Evolutionary conservation across 2,888 invertebrate genomes (phyloP).

Genomic region (Petrolisthes cinctipes): DNA sequence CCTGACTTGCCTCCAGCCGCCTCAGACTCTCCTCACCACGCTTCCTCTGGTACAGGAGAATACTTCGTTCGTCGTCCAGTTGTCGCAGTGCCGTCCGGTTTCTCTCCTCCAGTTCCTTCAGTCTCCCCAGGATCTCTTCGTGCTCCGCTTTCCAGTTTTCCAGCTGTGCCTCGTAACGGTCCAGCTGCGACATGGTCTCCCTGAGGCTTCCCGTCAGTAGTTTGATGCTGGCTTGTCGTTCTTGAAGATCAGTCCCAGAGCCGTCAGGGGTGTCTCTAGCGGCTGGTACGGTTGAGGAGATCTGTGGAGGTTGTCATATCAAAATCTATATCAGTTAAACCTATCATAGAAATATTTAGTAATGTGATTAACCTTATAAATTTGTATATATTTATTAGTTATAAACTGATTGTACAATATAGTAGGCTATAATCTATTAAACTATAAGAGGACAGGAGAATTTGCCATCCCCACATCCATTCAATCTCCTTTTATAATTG

Average conservation of each 20-base stretch:
- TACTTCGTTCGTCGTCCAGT: conserved; percentile 25
- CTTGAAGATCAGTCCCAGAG: conserved; percentile 2
- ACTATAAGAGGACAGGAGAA: too few relatives aligned
- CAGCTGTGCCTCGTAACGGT: conserved; percentile 24
- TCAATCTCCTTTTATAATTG: too few relatives aligned
- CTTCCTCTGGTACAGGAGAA: conserved; percentile 17
- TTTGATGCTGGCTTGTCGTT: not conserved
- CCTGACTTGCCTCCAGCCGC: conserved; percentile 34
- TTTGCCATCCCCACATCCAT: too few relatives aligned
- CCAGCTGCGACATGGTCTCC: conserved; percentile 23
- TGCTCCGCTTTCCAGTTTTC: conserved; percentile 28
- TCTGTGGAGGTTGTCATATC: not conserved
- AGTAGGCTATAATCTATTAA: too few relatives aligned
- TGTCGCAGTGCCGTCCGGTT: conserved; percentile 7
- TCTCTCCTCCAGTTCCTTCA: not conserved
- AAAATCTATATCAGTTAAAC: too few relatives aligned
- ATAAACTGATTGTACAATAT: too few relatives aligned
- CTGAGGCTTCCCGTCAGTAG: not conserved
- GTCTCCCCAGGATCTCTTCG: not conserved
- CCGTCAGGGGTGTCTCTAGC: not conserved
- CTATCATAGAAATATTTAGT: too few relatives aligned
- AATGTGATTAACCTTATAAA: too few relatives aligned
- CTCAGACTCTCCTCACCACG: conserved; percentile 17
- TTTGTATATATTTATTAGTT: too few relatives aligned
- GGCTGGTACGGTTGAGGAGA: not conserved